Percentiles rank a stretch among this genome's conserved stretches.
These are phyloP conservation scores for Epinotia brunnichana DNA, from an alignment of 2,888 invertebrate genomes.

Conservation along the genomic window DNA sequence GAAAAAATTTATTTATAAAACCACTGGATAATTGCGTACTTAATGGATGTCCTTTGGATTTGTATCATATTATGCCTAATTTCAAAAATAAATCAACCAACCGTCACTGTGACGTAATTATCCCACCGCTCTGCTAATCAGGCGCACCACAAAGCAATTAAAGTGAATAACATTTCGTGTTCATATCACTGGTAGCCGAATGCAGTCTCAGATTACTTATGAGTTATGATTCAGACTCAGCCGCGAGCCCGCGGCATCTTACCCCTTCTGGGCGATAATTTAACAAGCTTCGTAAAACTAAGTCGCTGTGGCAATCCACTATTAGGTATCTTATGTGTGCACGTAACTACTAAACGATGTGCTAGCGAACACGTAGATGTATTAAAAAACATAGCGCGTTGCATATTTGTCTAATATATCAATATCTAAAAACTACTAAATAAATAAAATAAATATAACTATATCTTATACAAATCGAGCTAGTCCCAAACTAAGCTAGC, in stretches of 20 bases:
- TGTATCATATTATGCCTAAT: not conserved
- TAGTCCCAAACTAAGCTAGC: too few relatives aligned
- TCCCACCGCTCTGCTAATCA: slow-evolving; percentile 18
- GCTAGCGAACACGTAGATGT: too few relatives aligned
- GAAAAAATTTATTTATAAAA: not conserved
- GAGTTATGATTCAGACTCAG: slow-evolving; percentile 72
- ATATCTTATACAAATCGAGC: too few relatives aligned
- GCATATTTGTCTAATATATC: too few relatives aligned
- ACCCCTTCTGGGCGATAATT: slow-evolving; percentile 46
- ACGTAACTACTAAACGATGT: not conserved
- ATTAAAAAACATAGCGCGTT: too few relatives aligned
- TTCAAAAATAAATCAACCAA: not conserved
- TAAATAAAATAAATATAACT: too few relatives aligned
- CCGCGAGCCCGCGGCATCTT: slow-evolving; percentile 63
- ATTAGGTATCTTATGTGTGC: not conserved
- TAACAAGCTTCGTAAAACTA: slow-evolving; percentile 37
- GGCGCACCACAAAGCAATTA: slow-evolving; percentile 33
- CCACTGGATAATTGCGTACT: not conserved
- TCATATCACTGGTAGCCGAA: slow-evolving; percentile 68
- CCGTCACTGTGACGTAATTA: not conserved
- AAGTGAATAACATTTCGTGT: slow-evolving; percentile 43
- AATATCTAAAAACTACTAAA: too few relatives aligned
- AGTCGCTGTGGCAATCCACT: slow-evolving; percentile 22
- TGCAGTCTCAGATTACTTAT: slow-evolving; percentile 72
- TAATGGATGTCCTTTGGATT: too few relatives aligned